Base-by-base conservation (phyloP, 2,113 vertebrate species). In the Lepus timidus region DNA sequence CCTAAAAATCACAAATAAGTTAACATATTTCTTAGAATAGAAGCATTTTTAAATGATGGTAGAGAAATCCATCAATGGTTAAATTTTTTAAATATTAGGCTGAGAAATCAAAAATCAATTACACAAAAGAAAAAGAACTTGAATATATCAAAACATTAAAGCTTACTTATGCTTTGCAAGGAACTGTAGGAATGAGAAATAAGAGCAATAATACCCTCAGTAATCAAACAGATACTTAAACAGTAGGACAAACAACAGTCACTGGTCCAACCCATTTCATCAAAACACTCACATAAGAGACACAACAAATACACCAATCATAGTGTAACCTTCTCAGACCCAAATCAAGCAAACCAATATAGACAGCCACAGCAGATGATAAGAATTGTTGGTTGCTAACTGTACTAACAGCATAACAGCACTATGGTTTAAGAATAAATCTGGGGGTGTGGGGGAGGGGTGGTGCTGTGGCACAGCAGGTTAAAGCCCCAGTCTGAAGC, bases 1-100 rank as follows among this genome's bases (percentile, higher is more conserved):
- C 17, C 55, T 58, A 93, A 94, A 90, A 76, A 58, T 12, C 84
- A 29, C 19, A 93, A 95, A 94, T 33, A 94, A 93, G 25, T 73
- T 58, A 93, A 68, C 4, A 67, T 58, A 51, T 88, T 89, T 80
- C 29, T 84, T 92, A 87, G 33, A 89, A 95, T 19, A 85, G 4
- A 74, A 81, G 9, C 3, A 74, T 51, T 62, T 88, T 93, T 68
- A 80, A 85, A 81, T 83, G 58, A 85, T 31, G 19, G 58, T 36
- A 86, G 3, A 71, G 2, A 3, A 93, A 64, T 49, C 23, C 13
- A 97, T 27, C 9, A 88, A 0, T 62, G 55, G 22, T 88, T 88
- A 93, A 90, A 62, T 55, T 64, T 11, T 55, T 44, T 67, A 93
- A 91, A 70, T 36, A 4, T 62, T n/a, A 83, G n/a, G 5, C 17